phyloP scores from a whole-genome alignment of 2,113 vertebrate genomes.

The Actinemys pallida region DNA sequence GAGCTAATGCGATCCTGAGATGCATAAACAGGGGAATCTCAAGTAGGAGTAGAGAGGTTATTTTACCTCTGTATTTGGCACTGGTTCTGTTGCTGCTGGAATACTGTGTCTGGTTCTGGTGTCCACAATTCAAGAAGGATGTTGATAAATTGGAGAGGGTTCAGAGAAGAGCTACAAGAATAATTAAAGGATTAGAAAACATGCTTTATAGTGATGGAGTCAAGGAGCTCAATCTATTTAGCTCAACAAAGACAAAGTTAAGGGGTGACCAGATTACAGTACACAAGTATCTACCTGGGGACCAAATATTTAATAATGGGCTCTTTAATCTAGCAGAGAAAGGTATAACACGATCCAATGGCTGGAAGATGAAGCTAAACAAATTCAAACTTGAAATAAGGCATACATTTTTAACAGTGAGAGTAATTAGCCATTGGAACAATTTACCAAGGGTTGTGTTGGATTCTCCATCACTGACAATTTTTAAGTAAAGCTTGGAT shows the following conservation, averaged over 20 bases:
- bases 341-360: background rate
- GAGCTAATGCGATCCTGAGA: background rate
- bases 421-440: background rate
- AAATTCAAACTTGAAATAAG: background rate
- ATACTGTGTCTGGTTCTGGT: background rate
- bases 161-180: background rate
- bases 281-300: background rate
- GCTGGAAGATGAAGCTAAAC: background rate
- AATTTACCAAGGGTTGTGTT: background rate
- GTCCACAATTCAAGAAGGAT: background rate
- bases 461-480: background rate
- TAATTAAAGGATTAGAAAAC: background rate
- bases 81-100: background rate
- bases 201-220: background rate
- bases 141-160: background rate
- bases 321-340: background rate
- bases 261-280: background rate
- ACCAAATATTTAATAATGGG: background rate
- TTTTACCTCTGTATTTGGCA: background rate
- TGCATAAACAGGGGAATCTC: background rate
- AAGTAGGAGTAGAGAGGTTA: background rate
- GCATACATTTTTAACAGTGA: background rate
- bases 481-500: background rate
- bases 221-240: background rate
- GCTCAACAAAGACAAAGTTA: background rate